Evolutionary conservation across 2,888 invertebrate genomes (phyloP), one percentile per base, ranked within the genome.

Genomic region (Acheta domesticus): DNA sequence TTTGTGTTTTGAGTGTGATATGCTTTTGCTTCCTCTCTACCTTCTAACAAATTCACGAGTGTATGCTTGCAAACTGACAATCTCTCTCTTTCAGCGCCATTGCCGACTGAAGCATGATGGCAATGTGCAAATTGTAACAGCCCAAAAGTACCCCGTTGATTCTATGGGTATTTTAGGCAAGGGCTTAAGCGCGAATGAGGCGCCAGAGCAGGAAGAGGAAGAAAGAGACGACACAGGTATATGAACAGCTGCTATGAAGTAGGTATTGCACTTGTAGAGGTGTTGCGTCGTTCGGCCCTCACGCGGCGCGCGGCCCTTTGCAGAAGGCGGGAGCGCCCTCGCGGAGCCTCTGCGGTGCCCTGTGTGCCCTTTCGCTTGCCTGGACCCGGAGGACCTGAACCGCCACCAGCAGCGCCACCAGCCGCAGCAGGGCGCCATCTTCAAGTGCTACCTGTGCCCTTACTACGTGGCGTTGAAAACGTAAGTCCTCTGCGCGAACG

Each of bases 401-500:
- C 87, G 88, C 48, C 94, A 95, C 85, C 87, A 91, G 83, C 90
- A 91, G 81, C 92, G 93, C 83, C 95, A 96, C 86, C 89, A 91
- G 78, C 91, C 92, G 19, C 86, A 86, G 82, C 87, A 91, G 0
- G 91, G 91, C 80, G 92, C 92, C 76, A 90, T 92, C 83, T 92
- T 92, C 85, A 94, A 93, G 86, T 96, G 96, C 86, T 92, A 91
- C 84, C 92, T 92, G 84, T 96, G 96, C 85, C 92, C 93, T 0
- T 96, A 91, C 87, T 94, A 92, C 85, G 94, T 94, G 1, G 90
- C 90, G 83, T 90, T 91, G 78, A 92, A 92, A 85, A 89, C 89
- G 86, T 93, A 91, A 85, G 84, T 83, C 78, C 3, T 1, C 0
- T 8, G 36, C 36, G 1, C 36, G 8, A 8, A 8, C 8, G 1